These are phyloP conservation scores for Pandemis heparana DNA, from an alignment of 2,888 invertebrate genomes.

Conservation along the genomic window DNA sequence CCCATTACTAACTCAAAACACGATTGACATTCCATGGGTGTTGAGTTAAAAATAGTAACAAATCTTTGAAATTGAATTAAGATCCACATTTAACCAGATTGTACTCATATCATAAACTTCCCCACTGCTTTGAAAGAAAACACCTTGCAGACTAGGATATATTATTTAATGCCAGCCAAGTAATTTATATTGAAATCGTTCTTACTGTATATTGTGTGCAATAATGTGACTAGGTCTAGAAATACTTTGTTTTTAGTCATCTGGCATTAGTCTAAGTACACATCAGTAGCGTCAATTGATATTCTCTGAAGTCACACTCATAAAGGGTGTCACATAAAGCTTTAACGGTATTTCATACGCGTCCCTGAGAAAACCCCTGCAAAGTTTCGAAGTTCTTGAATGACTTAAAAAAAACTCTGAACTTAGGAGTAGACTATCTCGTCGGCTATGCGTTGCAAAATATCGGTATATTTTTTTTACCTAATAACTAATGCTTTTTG, in stretches of 20 bases:
- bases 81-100: not conserved
- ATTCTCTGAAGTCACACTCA: no score
- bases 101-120: not conserved
- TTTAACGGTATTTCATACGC: no score
- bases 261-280: not conserved
- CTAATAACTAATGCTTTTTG: no score
- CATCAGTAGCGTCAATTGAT: no score
- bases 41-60: slow-evolving; percentile 14
- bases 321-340: no score
- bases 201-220: not conserved
- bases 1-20: slow-evolving; percentile 45
- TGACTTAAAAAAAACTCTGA: no score
- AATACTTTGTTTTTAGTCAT: not conserved
- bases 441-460: no score
- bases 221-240: not conserved
- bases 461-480: no score
- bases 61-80: not conserved
- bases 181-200: not conserved
- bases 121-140: not conserved
- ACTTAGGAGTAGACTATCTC: no score
- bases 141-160: not conserved
- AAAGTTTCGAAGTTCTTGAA: no score
- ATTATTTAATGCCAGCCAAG: not conserved
- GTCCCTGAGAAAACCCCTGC: no score
- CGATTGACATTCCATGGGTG: slow-evolving; percentile 72